Evolutionary conservation across 2,888 invertebrate species (phyloP), one percentile per base, ranked within the genome.

Genomic region (Drosophila suboccidentalis): DNA sequence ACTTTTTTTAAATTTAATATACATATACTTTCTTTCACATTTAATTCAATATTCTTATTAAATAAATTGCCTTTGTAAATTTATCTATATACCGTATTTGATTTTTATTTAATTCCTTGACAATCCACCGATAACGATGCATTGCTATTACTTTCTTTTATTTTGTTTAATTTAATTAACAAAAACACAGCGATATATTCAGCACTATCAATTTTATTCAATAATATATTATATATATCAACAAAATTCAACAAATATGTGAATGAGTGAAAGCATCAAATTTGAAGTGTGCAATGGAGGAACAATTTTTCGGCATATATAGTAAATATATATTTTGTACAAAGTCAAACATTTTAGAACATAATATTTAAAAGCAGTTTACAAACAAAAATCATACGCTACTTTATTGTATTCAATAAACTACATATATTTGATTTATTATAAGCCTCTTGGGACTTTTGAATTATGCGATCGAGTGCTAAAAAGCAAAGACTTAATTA

Each of bases 221-320:
- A 29, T 63, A 36, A 70, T n/a, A 70, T n/a, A 64, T 57, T 66
- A 51, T 13, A 51, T 19, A 61, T 32, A 66, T 50, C 47, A 63
- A 72, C 44, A 49, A 65, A 61, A 62, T 65, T 43, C 69, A 50
- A 63, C 41, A 60, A 64, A 69, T 59, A 78, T 47, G 54, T 76
- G 54, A 78, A 54, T 80, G 89, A 84, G 87, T 84, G 89, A 87
- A 55, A 70, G 69, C 68, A 86, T 80, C 57, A 70, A 77, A 78
- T 61, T 60, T 66, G 46, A 66, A 72, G 79, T 63, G 69, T 65
- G 87, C 57, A 78, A 76, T 80, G 82, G 77, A 81, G 89, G 88
- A 86, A 86, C 90, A 86, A 89, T 86, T 86, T 57, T 86, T 86
- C 80, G 90, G 90, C 90, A 87, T 82, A 81, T 78, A 88, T 68